These are phyloP conservation scores for Plotosus lineatus DNA, from an alignment of 2,113 vertebrate genomes.

Conservation along the genomic window DNA sequence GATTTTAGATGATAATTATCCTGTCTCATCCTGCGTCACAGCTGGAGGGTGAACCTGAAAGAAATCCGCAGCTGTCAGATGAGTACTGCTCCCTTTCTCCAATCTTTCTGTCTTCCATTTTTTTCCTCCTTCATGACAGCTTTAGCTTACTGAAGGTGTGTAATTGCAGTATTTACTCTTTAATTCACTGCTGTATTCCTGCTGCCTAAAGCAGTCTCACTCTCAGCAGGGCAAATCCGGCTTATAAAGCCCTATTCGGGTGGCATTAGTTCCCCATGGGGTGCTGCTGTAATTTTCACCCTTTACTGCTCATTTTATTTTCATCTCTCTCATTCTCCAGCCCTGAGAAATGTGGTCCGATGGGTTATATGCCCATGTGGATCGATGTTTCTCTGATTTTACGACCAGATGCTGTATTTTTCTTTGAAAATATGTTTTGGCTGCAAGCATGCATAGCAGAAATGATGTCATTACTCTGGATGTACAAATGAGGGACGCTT, in stretches of 20 bases:
- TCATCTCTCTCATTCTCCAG: neutral
- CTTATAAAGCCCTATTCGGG: neutral
- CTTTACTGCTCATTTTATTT: conserved; percentile 10
- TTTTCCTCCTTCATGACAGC: neutral
- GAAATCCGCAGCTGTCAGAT: conserved; percentile 28
- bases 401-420: neutral
- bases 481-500: neutral
- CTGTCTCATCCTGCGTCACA: conserved; percentile 2
- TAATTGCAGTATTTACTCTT: conserved; percentile 28
- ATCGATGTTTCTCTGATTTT: neutral
- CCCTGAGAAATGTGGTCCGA: neutral
- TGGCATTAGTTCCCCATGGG: neutral
- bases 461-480: neutral
- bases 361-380: neutral
- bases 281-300: conserved; percentile 23
- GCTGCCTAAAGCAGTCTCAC: neutral
- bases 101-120: neutral
- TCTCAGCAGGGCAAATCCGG: conserved; percentile 15
- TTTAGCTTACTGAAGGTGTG: conserved; percentile 6
- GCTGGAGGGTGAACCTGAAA: conserved; percentile 12
- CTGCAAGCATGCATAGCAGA: neutral
- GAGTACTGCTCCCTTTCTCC: neutral
- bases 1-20: conserved; percentile 29
- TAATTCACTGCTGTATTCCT: conserved; percentile 15
- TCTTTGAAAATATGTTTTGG: neutral